Evolutionary conservation across 2,888 invertebrate species (phyloP), one percentile per base, ranked within the genome.

Genomic region (Iselma pallidipennis): DNA sequence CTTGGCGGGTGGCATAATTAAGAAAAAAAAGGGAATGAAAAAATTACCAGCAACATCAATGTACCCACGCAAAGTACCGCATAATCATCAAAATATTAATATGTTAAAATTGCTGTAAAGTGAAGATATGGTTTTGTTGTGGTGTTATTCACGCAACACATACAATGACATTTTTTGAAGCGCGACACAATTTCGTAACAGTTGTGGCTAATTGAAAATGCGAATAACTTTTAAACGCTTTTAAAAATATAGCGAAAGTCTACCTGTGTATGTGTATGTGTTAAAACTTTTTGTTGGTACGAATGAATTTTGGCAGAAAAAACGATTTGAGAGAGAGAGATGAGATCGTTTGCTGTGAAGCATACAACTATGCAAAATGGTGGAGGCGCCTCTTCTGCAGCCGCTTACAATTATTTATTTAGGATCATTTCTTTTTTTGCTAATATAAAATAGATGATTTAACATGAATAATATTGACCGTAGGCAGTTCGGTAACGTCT

Each of bases 111-210:
- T 14, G 14, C 16, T 37, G 3, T 14, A 16, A 37, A 33, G 9
- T 14, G 31, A 33, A n/a, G 31, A 16, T 37, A 16, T 9, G n/a
- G n/a, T n/a, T n/a, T n/a, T n/a, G 37, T 16, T 16, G 16, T 37
- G 37, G 16, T 37, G 16, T 37, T 16, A n/a, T 52, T 50, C 60
- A 55, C 55, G 60, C 60, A 52, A 63, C 58, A 58, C 49, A 57
- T 58, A 64, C 55, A 61, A 61, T 64, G 57, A 54, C 60, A 63
- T 57, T 64, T 61, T 64, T 26, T 25, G 14, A 64, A 61, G 55
- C 58, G 64, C 64, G 64, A 60, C 60, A 64, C 57, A 61, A 42
- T 64, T 64, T 64, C 64, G 60, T 64, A 64, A 64, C 55, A 50
- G 62, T 55, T 58, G 48, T 52, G 57, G 58, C 57, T 64, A 57